Conservation (phyloP, 1,140 invertebrate genomes). For the Calliopsis andreniformis region DNA sequence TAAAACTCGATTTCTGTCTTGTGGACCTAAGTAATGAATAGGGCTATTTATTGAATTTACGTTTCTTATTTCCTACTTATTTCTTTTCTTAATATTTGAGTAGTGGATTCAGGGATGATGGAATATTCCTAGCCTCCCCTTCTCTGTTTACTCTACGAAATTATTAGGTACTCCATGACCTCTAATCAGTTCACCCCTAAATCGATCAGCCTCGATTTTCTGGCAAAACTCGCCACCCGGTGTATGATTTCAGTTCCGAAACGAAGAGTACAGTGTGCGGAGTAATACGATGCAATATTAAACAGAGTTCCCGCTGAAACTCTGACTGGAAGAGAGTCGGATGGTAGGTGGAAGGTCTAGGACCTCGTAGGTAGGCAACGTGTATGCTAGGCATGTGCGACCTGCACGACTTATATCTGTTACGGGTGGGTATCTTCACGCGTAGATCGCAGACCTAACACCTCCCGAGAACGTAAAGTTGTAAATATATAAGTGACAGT, state of each 20-base stretch:
- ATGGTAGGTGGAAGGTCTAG: neutral
- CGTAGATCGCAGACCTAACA: slow-evolving; percentile 45
- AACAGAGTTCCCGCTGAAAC: slow-evolving; percentile 52
- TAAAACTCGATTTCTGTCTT: neutral
- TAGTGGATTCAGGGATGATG: no score
- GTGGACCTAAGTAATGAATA: no score
- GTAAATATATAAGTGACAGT: slow-evolving; percentile 42
- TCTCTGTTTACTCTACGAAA: no score
- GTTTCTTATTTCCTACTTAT: no score
- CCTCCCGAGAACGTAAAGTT: slow-evolving; percentile 36
- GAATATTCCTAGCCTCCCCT: no score
- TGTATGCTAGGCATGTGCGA: slow-evolving; percentile 71
- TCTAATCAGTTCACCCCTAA: neutral
- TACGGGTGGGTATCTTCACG: slow-evolving; percentile 52
- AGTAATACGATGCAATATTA: slow-evolving; percentile 71
- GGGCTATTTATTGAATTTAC: no score
- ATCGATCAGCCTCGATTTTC: neutral
- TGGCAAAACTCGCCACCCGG: slow-evolving; percentile 40
- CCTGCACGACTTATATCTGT: slow-evolving; percentile 67
- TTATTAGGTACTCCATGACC: neutral
- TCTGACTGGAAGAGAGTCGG: slow-evolving; percentile 1
- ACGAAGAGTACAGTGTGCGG: neutral
- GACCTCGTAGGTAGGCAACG: slow-evolving; percentile 29
- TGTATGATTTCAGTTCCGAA: slow-evolving; percentile 61
- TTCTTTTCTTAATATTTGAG: no score